Conservation (phyloP, 1,140 invertebrate species). For the Drosophila ambigua region DNA sequence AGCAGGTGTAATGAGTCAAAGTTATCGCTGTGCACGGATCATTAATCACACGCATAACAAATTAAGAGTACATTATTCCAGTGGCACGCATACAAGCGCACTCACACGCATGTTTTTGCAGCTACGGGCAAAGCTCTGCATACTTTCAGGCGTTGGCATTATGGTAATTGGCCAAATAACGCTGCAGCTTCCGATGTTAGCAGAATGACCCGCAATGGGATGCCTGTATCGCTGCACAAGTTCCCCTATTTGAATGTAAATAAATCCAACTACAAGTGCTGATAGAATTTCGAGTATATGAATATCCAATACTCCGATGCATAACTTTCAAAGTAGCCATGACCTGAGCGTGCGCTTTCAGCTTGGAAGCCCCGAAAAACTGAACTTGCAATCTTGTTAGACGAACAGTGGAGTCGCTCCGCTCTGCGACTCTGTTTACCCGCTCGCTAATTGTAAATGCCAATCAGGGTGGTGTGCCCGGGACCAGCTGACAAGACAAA, state of each 20-base stretch:
- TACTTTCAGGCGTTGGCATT: constrained; percentile 35
- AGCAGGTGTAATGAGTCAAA: constrained; percentile 75
- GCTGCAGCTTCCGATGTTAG: no score
- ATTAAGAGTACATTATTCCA: constrained; percentile 79
- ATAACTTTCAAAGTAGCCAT: no score
- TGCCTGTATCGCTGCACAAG: no score
- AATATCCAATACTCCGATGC: no score
- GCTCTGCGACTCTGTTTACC: constrained; percentile 57
- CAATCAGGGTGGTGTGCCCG: constrained; percentile 67
- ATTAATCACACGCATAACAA: constrained; percentile 76
- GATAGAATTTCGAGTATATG: no score
- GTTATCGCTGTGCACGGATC: constrained; percentile 64
- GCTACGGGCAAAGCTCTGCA: not conserved
- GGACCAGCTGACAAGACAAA: constrained; percentile 43
- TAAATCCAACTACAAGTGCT: no score
- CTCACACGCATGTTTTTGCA: not conserved
- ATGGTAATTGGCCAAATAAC: no score
- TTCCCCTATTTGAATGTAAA: no score
- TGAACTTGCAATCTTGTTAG: no score
- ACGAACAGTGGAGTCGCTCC: not conserved
- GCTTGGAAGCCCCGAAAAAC: no score
- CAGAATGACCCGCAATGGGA: no score
- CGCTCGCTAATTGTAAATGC: constrained; percentile 82
- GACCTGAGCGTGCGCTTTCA: no score
- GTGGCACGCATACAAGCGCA: constrained; percentile 40